Percentiles rank a stretch among this genome's conserved stretches.
Conservation (phyloP, 1,140 invertebrate species). For the Branchinecta lindahli region DNA sequence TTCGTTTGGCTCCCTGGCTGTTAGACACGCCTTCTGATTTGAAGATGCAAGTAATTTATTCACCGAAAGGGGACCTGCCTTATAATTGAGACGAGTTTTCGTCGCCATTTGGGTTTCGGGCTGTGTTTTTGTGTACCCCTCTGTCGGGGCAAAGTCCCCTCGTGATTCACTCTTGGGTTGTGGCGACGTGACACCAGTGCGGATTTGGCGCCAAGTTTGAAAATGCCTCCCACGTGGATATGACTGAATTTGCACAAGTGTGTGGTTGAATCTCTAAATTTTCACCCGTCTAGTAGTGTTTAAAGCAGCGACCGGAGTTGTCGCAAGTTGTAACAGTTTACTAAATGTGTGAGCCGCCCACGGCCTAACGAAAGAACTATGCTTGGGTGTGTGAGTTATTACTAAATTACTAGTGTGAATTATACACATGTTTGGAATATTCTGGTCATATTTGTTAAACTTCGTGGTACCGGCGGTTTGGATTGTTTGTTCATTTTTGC, state of each 20-base stretch:
- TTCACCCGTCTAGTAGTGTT: not conserved
- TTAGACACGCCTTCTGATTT: not conserved
- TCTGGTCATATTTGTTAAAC: too few relatives aligned
- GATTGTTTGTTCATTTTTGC: too few relatives aligned
- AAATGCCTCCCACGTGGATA: not conserved
- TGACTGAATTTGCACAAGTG: not conserved
- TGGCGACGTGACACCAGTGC: not conserved
- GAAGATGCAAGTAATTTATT: not conserved
- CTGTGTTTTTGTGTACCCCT: not conserved
- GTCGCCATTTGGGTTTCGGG: not conserved
- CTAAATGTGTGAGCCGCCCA: not conserved
- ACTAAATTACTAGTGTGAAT: not conserved
- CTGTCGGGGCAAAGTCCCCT: not conserved
- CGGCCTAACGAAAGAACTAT: not conserved
- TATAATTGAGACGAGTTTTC: not conserved
- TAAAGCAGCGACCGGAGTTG: not conserved
- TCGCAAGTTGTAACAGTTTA: not conserved
- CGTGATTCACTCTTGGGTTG: not conserved
- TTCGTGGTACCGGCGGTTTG: too few relatives aligned
- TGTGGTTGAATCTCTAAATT: slow-evolving; percentile 8
- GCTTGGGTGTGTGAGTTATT: not conserved
- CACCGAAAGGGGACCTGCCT: not conserved
- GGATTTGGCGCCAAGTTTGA: not conserved
- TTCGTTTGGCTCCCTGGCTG: too few relatives aligned
- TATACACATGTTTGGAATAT: not conserved